Evolutionary conservation across 2,888 invertebrate genomes (phyloP), one percentile per base, ranked within the genome.

Genomic region (Leptogaster cylindrica): DNA sequence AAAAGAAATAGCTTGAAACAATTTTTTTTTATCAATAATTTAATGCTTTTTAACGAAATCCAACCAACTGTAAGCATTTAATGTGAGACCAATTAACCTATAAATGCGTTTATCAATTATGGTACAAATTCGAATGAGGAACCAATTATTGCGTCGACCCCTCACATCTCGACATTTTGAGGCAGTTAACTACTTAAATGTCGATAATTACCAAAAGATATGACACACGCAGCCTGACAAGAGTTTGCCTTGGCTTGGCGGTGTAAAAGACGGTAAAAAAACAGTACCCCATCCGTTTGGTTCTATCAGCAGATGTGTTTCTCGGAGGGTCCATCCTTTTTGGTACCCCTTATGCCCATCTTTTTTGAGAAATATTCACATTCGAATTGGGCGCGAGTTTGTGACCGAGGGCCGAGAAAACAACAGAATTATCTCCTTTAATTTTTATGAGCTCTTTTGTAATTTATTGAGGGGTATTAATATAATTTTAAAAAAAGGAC

Each of bases 101-200:
- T n/a, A n/a, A n/a, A n/a, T n/a, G n/a, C n/a, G n/a, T n/a, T n/a
- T n/a, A n/a, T n/a, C n/a, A n/a, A n/a, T n/a, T n/a, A n/a, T n/a
- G n/a, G n/a, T n/a, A n/a, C n/a, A n/a, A n/a, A n/a, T n/a, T n/a
- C n/a, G n/a, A n/a, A n/a, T n/a, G n/a, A n/a, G n/a, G n/a, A n/a
- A n/a, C n/a, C n/a, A n/a, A n/a, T n/a, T n/a, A n/a, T n/a, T n/a
- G n/a, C n/a, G n/a, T n/a, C n/a, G n/a, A n/a, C n/a, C n/a, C 12
- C 5, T 20, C 23, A 28, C 33, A 18, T 52, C 33, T 14, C 31
- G 27, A 16, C 52, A 3, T 28, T 33, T 52, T 20, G 6, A 31
- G 52, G 31, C 31, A 52, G 52, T 52, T 52, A 52, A 52, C 52
- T 28, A 52, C 52, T 52, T 52, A 52, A 52, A 52, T 52, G 52